Percentiles rank a stretch among this genome's conserved stretches.
Conservation (phyloP, 2,113 vertebrate genomes). For the Sigmodon hispidus region DNA sequence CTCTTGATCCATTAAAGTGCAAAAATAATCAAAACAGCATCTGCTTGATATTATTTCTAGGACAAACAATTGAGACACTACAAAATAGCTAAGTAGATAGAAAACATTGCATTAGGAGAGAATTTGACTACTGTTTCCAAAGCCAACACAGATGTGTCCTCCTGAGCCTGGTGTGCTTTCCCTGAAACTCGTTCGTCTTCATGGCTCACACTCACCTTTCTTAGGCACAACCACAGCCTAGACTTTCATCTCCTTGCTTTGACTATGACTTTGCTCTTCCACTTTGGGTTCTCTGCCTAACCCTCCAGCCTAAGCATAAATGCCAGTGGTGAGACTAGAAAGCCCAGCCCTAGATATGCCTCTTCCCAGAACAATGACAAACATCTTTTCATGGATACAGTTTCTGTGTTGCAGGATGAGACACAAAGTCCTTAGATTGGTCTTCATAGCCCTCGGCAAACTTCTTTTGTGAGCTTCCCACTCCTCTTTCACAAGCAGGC, state of each 20-base stretch:
- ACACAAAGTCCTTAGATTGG: background rate
- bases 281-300: background rate
- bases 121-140: background rate
- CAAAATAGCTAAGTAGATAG: background rate
- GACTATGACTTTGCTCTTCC: background rate
- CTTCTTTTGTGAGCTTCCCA: background rate
- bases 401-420: background rate
- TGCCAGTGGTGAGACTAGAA: background rate
- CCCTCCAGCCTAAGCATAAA: background rate
- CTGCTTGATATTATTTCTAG: background rate
- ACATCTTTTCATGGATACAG: no score
- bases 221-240: background rate
- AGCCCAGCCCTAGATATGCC: background rate
- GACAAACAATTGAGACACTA: conserved; percentile 14
- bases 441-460: background rate
- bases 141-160: background rate
- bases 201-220: background rate
- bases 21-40: conserved; percentile 53
- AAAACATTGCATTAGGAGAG: background rate
- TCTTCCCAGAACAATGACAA: background rate
- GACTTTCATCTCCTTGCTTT: background rate
- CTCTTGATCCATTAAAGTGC: conserved; percentile 6
- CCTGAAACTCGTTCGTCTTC: background rate
- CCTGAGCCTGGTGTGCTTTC: no score
- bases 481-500: background rate